phyloP scores from a whole-genome alignment of 30 jellyfish, hydroid and myxozoan species.

The Nemopilema nomurai region DNA sequence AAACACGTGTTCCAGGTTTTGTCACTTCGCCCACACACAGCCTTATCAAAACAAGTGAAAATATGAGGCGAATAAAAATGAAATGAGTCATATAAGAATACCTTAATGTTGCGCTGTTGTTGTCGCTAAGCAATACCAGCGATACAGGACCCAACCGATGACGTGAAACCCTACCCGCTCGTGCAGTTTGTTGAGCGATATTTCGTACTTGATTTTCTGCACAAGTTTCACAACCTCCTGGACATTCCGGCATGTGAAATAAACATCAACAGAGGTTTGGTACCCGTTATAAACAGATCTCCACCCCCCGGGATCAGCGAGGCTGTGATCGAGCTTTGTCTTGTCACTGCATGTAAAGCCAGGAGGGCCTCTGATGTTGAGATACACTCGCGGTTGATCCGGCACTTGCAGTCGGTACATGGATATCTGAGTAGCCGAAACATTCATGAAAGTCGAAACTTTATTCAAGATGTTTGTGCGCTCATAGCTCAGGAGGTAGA shows the following conservation, averaged over 20 bases:
- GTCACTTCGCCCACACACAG: too few species aligned
- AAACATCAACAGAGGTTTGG: slow-evolving; percentile 39
- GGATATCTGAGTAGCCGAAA: slow-evolving; percentile 8
- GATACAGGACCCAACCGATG: slow-evolving; percentile 58
- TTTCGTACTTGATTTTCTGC: slow-evolving; percentile 32
- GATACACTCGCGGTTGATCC: slow-evolving; percentile 15
- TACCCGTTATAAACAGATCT: slow-evolving; percentile 30
- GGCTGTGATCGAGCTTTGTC: slow-evolving; percentile 39
- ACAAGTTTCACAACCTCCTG: slow-evolving; percentile 21
- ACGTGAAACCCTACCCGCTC: slow-evolving; percentile 47
- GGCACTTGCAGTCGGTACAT: slow-evolving; percentile 30
- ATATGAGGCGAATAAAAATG: too few species aligned
- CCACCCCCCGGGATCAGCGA: slow-evolving; percentile 54
- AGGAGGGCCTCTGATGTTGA: slow-evolving; percentile 24
- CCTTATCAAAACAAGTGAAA: too few species aligned
- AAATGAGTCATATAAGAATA: neutral
- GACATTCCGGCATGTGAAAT: slow-evolving; percentile 46
- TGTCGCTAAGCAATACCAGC: slow-evolving; percentile 45
- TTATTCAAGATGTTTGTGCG: slow-evolving; percentile 27
- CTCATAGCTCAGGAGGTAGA: neutral
- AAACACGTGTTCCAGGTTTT: too few species aligned
- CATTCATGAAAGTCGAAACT: slow-evolving; percentile 17
- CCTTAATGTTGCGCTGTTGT: neutral
- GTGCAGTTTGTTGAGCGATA: slow-evolving; percentile 45
- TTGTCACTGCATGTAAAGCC: slow-evolving; percentile 23